Conservation (phyloP, 2,888 invertebrate genomes). For the Nomada ferruginata region DNA sequence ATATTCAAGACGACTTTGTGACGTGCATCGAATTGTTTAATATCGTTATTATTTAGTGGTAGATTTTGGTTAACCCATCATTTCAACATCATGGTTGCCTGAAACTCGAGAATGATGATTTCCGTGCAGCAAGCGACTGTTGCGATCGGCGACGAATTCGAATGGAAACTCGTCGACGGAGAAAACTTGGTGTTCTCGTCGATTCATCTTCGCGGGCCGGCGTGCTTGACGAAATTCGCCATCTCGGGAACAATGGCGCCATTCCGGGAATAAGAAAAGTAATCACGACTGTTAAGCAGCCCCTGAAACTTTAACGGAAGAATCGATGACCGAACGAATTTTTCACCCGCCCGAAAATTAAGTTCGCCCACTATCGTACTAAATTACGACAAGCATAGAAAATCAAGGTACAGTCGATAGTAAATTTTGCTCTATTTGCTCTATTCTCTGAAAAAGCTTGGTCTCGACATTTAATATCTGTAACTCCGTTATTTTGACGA, state of each 20-base stretch:
- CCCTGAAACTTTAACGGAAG: slow-evolving; percentile 26
- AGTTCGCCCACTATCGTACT: neutral
- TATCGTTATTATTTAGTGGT: no score
- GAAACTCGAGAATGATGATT: slow-evolving; percentile 8
- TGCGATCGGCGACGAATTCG: slow-evolving; percentile 15
- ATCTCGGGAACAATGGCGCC: slow-evolving; percentile 54
- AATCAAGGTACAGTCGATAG: neutral
- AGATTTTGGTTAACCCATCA: no score
- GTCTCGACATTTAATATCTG: no score
- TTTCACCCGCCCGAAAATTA: neutral
- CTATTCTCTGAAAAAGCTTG: no score
- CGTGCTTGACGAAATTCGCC: slow-evolving; percentile 45
- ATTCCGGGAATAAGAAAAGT: slow-evolving; percentile 45
- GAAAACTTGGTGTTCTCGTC: slow-evolving; percentile 28
- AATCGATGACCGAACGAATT: slow-evolving; percentile 35
- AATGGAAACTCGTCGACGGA: neutral
- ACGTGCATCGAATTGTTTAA: no score
- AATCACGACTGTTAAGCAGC: slow-evolving; percentile 39
- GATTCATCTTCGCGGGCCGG: slow-evolving; percentile 36
- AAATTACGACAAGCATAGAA: neutral
- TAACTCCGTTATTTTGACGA: no score
- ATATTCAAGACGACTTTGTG: no score
- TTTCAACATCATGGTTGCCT: neutral
- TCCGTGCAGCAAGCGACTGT: neutral
- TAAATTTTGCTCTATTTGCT: no score